Base-by-base conservation (phyloP, 2,888 invertebrate genomes). In the Lithosia quadra region DNA sequence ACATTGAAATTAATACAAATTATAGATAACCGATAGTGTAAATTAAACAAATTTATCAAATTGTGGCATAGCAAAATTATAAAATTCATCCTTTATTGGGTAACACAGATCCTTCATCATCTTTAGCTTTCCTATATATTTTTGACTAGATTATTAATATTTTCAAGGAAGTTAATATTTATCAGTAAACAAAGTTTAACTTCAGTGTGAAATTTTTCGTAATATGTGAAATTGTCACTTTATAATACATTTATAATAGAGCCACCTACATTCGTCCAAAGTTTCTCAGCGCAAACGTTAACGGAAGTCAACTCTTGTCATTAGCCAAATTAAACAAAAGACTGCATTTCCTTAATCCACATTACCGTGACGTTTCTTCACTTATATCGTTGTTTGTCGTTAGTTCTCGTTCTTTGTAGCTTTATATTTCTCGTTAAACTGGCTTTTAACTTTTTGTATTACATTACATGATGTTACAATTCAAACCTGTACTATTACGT, bases 301-400 rank as follows among this genome's bases (percentile, higher is more conserved):
- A n/a, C 10, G n/a, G 43, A 61, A 43, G 18, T 28, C n/a, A 22
- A 5, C 4, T 24, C 39, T 22, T 36, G 10, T 60, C 60, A 33
- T 60, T 56, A 33, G 18, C 11, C 24, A 39, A 36, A 55, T n/a
- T 43, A 22, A 63, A 66, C 39, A 63, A 68, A 43, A 57, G 28
- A 53, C 36, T 60, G 1, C 33, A 11, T 43, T 61, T 53, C 33
- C 69, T 39, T 43, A 61, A 22, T 61, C n/a, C 18, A 24, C 11
- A 43, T n/a, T 43, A 22, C 18, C 22, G 39, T 24, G 24, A n/a
- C 57, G 5, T 39, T 15, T 63, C 65, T 65, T 65, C n/a, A 55
- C 22, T 63, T 59, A 36, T 60, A 63, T 21, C 18, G 60, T 68
- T 68, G 21, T 49, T 7, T 11, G 58, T 65, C 36, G 43, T 63